phyloP scores from a whole-genome alignment of 2,888 invertebrate species.

The Stenodema calcarata region DNA sequence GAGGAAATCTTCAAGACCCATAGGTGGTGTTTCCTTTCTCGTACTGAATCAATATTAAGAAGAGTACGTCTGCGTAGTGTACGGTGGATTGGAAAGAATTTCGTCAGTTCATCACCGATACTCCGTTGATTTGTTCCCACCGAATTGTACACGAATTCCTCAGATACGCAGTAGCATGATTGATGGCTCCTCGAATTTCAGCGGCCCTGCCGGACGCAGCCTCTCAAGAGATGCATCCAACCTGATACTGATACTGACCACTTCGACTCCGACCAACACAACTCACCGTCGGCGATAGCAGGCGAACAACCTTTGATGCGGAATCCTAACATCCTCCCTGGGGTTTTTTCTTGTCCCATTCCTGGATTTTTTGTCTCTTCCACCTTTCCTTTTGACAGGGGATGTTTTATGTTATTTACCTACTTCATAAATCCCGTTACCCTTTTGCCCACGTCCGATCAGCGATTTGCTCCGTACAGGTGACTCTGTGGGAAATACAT shows the following conservation, averaged over 20 bases:
- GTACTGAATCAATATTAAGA: too few species aligned
- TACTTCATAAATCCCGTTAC: not conserved
- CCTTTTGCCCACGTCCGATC: not conserved
- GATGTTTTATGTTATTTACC: not conserved
- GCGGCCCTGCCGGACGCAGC: not conserved
- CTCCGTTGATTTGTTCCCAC: too few species aligned
- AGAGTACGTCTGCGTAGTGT: too few species aligned
- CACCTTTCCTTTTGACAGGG: not conserved
- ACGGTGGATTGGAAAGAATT: too few species aligned
- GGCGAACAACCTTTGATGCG: conserved; percentile 2
- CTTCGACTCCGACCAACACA: not conserved
- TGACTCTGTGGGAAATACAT: not conserved
- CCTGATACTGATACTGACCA: not conserved
- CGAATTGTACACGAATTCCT: too few species aligned
- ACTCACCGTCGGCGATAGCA: not conserved
- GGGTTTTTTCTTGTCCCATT: not conserved
- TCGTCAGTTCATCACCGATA: too few species aligned
- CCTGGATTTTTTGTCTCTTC: not conserved
- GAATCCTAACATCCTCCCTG: not conserved
- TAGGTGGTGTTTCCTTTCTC: too few species aligned
- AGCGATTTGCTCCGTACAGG: not conserved
- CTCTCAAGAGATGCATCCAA: not conserved
- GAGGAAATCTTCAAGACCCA: too few species aligned
- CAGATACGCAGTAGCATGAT: not conserved
- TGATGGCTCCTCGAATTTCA: not conserved